Evolutionary conservation across 2,797 vertebrate species (phyloP).

Genomic region (Philypnodon macrostomus): DNA sequence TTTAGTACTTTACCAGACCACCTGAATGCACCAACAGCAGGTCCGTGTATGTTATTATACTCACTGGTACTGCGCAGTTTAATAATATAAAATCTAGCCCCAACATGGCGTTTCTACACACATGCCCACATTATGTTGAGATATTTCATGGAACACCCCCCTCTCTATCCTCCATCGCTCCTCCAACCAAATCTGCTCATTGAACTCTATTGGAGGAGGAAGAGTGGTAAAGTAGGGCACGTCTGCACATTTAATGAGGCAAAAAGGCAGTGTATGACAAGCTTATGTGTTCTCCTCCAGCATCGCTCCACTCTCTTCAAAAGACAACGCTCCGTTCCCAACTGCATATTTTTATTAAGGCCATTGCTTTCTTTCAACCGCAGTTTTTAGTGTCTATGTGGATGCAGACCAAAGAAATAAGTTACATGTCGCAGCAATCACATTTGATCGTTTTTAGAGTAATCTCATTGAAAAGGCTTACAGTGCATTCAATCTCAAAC

Average conservation of each 20-base stretch:
- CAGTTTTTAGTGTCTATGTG: constrained; percentile 21
- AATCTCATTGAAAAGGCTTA: constrained; percentile 64
- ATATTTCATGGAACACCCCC: constrained; percentile 67
- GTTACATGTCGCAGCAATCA: constrained; percentile 53
- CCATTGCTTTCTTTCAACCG: constrained; percentile 24
- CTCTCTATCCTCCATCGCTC: constrained; percentile 22
- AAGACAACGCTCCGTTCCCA: constrained; percentile 29
- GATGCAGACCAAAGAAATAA: constrained; percentile 39
- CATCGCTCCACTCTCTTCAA: constrained; percentile 46
- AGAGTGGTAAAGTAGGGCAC: constrained; percentile 65
- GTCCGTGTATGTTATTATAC: no score
- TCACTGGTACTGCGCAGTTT: no score
- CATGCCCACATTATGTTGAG: constrained; percentile 38
- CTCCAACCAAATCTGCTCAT: constrained; percentile 60
- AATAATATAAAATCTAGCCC: not conserved
- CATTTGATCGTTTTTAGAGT: constrained; percentile 51
- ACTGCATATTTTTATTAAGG: constrained; percentile 24
- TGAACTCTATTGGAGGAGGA: constrained; percentile 53
- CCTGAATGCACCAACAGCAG: no score
- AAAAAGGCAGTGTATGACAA: constrained; percentile 61
- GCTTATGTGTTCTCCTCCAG: constrained; percentile 68
- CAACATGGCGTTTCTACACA: constrained; percentile 3
- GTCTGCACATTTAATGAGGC: constrained; percentile 78
- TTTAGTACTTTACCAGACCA: no score
- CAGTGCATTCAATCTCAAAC: constrained; percentile 52